Conservation (phyloP, 2,888 invertebrate genomes). For the Andrena bucephala region DNA sequence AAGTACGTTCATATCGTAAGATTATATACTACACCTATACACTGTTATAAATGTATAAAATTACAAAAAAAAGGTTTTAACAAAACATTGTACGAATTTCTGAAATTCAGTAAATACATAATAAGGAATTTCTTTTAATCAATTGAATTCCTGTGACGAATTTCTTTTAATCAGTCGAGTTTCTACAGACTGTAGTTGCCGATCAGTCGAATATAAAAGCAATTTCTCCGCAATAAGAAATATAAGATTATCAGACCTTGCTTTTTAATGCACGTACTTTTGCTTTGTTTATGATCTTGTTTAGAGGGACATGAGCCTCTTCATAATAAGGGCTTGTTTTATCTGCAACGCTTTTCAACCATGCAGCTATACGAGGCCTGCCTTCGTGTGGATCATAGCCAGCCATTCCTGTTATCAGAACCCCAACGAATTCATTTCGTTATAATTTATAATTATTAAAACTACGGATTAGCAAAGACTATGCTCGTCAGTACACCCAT, state of each 20-base stretch:
- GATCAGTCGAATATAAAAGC: not conserved
- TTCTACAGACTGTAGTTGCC: not conserved
- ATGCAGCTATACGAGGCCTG: slow-evolving; percentile 87
- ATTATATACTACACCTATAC: not conserved
- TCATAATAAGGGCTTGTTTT: slow-evolving; percentile 89
- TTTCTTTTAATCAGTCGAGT: not conserved
- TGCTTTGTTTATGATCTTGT: slow-evolving; percentile 85
- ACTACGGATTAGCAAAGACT: too few species aligned
- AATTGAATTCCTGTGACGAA: not conserved
- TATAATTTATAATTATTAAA: slow-evolving; percentile 12
- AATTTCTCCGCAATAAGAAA: not conserved
- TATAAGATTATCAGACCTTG: slow-evolving; percentile 43
- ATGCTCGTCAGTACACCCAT: too few species aligned
- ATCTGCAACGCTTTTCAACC: slow-evolving; percentile 88
- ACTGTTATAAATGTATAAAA: not conserved
- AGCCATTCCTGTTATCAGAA: slow-evolving; percentile 87
- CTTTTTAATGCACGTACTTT: slow-evolving; percentile 26
- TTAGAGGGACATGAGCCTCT: slow-evolving; percentile 87
- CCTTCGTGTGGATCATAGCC: slow-evolving; percentile 89
- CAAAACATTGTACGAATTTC: not conserved
- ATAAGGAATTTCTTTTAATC: not conserved
- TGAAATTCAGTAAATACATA: slow-evolving; percentile 1
- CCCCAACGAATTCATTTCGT: slow-evolving; percentile 22
- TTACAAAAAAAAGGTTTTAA: not conserved
- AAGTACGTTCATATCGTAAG: not conserved